Conservation (phyloP, 2,888 invertebrate species). For the Rhingia campestris region DNA sequence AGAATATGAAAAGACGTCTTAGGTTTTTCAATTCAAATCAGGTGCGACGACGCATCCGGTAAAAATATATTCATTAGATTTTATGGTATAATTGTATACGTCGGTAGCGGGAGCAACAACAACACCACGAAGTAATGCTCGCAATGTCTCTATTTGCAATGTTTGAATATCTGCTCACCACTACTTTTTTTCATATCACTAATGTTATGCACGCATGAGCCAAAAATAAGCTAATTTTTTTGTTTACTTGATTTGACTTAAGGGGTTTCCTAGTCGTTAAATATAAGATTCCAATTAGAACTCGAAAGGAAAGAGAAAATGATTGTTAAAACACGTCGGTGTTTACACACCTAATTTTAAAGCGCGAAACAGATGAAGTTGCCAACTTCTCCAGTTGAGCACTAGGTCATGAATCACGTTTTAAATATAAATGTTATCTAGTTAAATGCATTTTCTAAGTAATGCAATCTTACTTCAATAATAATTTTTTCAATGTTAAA, state of each 20-base stretch:
- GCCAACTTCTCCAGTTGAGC: no score
- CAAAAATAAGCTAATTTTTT: slow-evolving; percentile 26
- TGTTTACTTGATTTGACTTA: slow-evolving; percentile 25
- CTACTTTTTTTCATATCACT: slow-evolving; percentile 29
- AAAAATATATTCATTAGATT: slow-evolving; percentile 71
- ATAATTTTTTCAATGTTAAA: slow-evolving; percentile 60
- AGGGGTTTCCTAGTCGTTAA: slow-evolving; percentile 42
- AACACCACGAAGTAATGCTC: slow-evolving; percentile 41
- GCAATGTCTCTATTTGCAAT: slow-evolving; percentile 61
- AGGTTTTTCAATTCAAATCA: slow-evolving; percentile 69
- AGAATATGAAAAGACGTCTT: slow-evolving; percentile 41
- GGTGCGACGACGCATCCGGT: slow-evolving; percentile 71
- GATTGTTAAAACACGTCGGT: slow-evolving; percentile 23
- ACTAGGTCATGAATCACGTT: no score
- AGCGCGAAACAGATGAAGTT: no score
- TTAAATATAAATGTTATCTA: no score
- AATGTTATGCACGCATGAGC: slow-evolving; percentile 63
- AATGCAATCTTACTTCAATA: slow-evolving; percentile 42
- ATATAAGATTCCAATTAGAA: slow-evolving; percentile 40
- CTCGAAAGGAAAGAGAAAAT: slow-evolving; percentile 23
- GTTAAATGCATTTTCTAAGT: no score
- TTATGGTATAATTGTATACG: slow-evolving; percentile 62
- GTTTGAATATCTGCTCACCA: slow-evolving; percentile 37
- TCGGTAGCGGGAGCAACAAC: slow-evolving; percentile 18
- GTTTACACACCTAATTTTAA: neutral